Evolutionary conservation across 1,140 invertebrate genomes (phyloP), one percentile per base, ranked within the genome.

Genomic region (Ganaspis sp.): DNA sequence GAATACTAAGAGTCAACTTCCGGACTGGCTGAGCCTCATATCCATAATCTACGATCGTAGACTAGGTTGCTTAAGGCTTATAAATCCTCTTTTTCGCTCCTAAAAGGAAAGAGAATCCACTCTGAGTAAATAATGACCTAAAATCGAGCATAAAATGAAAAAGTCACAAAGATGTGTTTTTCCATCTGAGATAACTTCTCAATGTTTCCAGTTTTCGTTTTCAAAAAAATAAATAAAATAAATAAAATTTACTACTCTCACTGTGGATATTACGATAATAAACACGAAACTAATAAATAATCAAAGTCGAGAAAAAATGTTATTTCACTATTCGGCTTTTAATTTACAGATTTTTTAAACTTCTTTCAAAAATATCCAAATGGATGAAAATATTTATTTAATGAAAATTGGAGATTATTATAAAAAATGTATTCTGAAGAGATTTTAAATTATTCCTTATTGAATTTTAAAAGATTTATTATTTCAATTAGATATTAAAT

Each of bases 1-100:
- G 58, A 64, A 64, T 64, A 64, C 58, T 64, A 64, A 64, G 58
- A 64, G 58, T 34, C 58, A 21, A 64, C 58, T 64, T 64, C 58
- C 58, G 58, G 58, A 29, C 23, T 34, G 54, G 23, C 54, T 26
- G 54, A 23, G 49, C 49, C 17, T 64, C 23, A 21, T 2, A 26
- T 9, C 21, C 23, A 4, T 64, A 34, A 64, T 64, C 58, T 64
- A 64, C 12, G 58, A 29, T 64, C 58, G 58, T 26, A n/a, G 58
- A n/a, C n/a, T n/a, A n/a, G n/a, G n/a, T n/a, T n/a, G 9, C 15
- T 29, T 34, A 15, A 64, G 54, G 9, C 53, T 26, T 23, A 58
- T 29, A 64, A 64, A 64, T 26, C 21, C 54, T 64, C 54, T 15
- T 26, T 2, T 26, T 23, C 21, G 23, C 12, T n/a, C 26, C 15